Conservation (phyloP, 2,797 vertebrate genomes). For the Australoheros facetus region DNA sequence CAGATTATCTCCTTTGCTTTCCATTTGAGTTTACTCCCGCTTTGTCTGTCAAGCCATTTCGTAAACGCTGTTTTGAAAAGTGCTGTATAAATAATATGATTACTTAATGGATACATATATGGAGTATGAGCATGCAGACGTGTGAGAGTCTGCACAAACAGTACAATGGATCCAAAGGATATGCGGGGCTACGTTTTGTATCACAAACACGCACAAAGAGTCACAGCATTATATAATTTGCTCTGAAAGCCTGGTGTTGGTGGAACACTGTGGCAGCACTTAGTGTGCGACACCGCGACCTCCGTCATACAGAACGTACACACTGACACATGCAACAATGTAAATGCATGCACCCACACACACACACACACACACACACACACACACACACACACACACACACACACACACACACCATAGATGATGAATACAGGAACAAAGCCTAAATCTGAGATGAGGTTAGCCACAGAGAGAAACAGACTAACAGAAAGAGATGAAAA, state of each 20-base stretch:
- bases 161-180: neutral
- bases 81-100: neutral
- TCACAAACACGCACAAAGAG: neutral
- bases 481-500: neutral
- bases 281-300: conserved; percentile 23
- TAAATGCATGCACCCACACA: neutral
- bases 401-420: neutral
- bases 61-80: neutral
- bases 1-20: neutral
- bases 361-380: neutral
- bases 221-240: conserved; percentile 23
- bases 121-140: neutral
- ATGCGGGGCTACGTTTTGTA: neutral
- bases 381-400: neutral
- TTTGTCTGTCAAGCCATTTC: neutral
- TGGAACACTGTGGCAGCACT: conserved; percentile 24
- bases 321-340: neutral
- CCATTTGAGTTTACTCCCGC: neutral
- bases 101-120: neutral
- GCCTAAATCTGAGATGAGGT: neutral
- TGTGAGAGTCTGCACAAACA: neutral
- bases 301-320: conserved; percentile 1
- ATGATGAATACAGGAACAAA: neutral
- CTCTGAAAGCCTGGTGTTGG: conserved; percentile 39
- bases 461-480: neutral